Conservation (phyloP, 1,140 invertebrate species). For the Drosophila yakuba region DNA sequence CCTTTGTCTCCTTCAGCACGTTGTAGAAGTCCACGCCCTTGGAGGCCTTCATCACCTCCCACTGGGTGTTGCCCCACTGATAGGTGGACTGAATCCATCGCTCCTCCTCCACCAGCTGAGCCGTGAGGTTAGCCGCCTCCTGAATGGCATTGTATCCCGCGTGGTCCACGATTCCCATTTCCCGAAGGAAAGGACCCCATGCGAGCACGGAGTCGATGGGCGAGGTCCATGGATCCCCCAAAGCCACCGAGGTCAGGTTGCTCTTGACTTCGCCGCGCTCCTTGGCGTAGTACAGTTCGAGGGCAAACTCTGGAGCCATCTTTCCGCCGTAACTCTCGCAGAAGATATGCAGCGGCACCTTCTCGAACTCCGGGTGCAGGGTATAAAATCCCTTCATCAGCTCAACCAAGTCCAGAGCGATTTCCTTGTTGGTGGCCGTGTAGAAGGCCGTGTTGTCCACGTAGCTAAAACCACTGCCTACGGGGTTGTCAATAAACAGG, state of each 20-base stretch:
- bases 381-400: conserved; percentile 89
- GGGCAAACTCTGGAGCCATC: conserved; percentile 92
- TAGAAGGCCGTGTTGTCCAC: conserved; percentile 87
- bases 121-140: conserved; percentile 85
- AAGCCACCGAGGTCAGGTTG: conserved; percentile 91
- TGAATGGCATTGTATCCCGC: conserved; percentile 86
- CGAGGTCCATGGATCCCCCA: conserved; percentile 95
- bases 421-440: conserved; percentile 89
- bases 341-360: conserved; percentile 91
- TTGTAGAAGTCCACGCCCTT: conserved; percentile 92
- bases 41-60: conserved; percentile 86
- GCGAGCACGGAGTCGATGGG: conserved; percentile 92
- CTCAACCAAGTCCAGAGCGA: conserved; percentile 91
- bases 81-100: conserved; percentile 87
- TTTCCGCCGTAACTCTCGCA: conserved; percentile 96
- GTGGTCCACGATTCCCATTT: conserved; percentile 87
- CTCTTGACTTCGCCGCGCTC: conserved; percentile 87
- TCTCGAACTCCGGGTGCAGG: conserved; percentile 88
- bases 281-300: conserved; percentile 87
- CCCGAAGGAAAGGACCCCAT: conserved; percentile 89
- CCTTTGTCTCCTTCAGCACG: conserved; percentile 86
- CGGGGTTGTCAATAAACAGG: conserved; percentile 94
- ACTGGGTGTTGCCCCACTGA: conserved; percentile 88
- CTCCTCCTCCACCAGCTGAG: conserved; percentile 85
- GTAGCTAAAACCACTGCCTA: conserved; percentile 95